Evolutionary conservation across 2,888 invertebrate genomes (phyloP).

Genomic region (Tetanocera ferruginea): DNA sequence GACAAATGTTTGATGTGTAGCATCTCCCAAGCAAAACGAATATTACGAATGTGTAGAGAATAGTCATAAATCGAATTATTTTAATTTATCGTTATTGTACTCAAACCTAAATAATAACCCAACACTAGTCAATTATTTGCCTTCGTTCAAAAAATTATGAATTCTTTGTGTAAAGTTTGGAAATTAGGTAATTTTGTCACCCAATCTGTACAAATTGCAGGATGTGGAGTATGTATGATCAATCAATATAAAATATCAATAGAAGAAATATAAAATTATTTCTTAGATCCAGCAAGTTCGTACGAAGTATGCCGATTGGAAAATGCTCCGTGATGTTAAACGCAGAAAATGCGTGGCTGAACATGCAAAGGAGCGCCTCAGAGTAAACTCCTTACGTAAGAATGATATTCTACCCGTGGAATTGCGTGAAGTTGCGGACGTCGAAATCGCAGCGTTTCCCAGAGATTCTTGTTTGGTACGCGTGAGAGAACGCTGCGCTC

Average conservation of each 20-base stretch:
- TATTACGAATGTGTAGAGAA: no score
- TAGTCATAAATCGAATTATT: no score
- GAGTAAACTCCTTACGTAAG: conserved; percentile 86
- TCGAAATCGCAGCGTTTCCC: conserved; percentile 83
- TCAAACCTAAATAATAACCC: no score
- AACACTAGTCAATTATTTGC: background rate
- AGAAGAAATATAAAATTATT: background rate
- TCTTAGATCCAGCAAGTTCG: conserved; percentile 79
- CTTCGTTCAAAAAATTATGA: conserved; percentile 52
- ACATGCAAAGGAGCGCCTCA: conserved; percentile 81
- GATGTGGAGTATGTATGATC: conserved; percentile 58
- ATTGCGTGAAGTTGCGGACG: conserved; percentile 81
- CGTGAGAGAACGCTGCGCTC: conserved; percentile 82
- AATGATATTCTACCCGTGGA: conserved; percentile 89
- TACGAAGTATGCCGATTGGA: conserved; percentile 84
- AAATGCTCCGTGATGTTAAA: conserved; percentile 90
- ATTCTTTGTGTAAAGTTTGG: conserved; percentile 56
- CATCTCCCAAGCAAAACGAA: no score
- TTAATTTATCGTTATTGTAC: no score
- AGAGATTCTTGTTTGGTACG: conserved; percentile 78
- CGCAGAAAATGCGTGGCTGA: conserved; percentile 82
- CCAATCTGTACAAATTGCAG: conserved; percentile 61
- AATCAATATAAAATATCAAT: background rate
- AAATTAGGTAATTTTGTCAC: conserved; percentile 54
- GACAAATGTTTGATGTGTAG: no score